Percentiles rank a stretch among this genome's conserved stretches.
These are phyloP conservation scores for Danio kyathit DNA, from an alignment of 2,797 vertebrate genomes.

Conservation along the genomic window DNA sequence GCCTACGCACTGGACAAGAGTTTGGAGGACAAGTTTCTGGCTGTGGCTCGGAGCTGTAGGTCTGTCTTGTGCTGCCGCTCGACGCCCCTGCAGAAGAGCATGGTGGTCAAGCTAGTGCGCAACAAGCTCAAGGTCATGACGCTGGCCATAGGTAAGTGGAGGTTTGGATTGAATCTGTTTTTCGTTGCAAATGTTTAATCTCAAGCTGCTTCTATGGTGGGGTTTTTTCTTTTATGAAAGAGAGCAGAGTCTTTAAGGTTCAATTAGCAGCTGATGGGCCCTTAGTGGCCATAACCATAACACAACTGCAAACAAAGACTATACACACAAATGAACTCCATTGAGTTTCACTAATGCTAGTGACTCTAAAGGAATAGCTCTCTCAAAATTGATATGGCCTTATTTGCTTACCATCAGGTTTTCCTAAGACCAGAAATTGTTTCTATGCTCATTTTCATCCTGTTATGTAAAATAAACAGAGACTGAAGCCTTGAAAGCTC, in stretches of 20 bases:
- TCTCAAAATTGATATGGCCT: not conserved
- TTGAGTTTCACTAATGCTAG: not conserved
- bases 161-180: not conserved
- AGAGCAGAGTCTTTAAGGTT: not conserved
- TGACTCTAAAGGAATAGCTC: not conserved
- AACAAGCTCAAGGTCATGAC: constrained; percentile 98
- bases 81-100: constrained; percentile 97
- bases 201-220: not conserved
- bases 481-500: constrained; percentile 7
- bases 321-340: constrained; percentile 1
- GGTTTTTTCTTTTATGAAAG: not conserved
- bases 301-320: constrained; percentile 9
- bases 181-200: constrained; percentile 14
- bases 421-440: not conserved
- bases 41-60: constrained; percentile 87
- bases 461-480: not conserved
- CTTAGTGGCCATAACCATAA: constrained; percentile 4
- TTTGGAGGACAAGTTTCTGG: constrained; percentile 93
- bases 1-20: constrained; percentile 90
- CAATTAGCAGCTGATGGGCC: not conserved
- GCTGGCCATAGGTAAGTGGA: constrained; percentile 89
- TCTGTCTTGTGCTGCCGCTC: constrained; percentile 95
- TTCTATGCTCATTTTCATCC: not conserved
- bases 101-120: constrained; percentile 95
- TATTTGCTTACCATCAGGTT: not conserved